phyloP scores from a whole-genome alignment of 2,797 vertebrate genomes.

The Coreius guichenoti region DNA sequence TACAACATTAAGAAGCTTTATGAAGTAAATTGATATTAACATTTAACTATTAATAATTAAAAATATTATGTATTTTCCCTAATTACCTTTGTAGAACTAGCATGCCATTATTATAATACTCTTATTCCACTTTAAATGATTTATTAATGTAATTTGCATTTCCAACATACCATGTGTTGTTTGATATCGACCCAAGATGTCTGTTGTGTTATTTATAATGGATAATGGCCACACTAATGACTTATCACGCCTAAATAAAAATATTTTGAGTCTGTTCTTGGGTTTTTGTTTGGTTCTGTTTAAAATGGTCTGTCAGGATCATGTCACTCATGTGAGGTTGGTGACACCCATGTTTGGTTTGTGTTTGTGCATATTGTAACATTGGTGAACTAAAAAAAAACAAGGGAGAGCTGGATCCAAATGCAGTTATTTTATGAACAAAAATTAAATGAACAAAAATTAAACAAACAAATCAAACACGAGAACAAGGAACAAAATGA shows the following conservation, averaged over 20 bases:
- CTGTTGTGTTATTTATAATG: constrained; percentile 11
- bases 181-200: neutral
- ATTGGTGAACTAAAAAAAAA: no score
- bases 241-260: neutral
- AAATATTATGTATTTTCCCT: neutral
- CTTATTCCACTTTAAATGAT: neutral
- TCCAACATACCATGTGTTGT: neutral
- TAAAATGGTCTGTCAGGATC: neutral
- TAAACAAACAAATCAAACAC: no score
- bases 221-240: neutral
- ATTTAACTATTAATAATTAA: neutral
- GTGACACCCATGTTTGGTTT: neutral
- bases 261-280: neutral
- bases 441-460: no score
- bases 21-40: neutral
- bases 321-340: neutral
- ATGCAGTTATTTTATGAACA: no score
- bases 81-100: neutral
- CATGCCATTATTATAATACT: neutral
- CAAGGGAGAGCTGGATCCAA: no score
- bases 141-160: neutral
- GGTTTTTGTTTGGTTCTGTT: neutral
- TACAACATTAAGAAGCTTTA: neutral
- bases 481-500: no score
- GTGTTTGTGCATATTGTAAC: no score